These are phyloP conservation scores for Arctopsyche grandis DNA, from an alignment of 1,140 invertebrate genomes.

Conservation along the genomic window DNA sequence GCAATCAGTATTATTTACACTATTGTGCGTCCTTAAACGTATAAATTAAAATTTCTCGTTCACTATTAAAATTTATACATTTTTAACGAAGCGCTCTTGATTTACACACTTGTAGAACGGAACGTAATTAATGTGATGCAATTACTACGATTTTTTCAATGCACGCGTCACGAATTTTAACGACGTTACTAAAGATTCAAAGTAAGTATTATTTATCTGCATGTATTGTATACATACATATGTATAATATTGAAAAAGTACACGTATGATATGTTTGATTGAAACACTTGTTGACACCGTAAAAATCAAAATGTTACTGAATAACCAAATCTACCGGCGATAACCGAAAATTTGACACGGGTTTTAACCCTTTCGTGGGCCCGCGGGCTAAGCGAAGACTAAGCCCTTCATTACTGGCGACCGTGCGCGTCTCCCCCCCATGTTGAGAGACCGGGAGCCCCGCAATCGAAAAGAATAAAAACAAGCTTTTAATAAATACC, in stretches of 20 bases:
- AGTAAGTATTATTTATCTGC: no score
- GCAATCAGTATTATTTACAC: no score
- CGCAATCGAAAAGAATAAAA: slow-evolving; percentile 50
- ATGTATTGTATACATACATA: no score
- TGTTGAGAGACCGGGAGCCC: slow-evolving; percentile 4
- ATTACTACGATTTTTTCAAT: neutral
- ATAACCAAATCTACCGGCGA: neutral
- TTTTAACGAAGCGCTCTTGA: neutral
- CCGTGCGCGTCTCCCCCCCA: slow-evolving; percentile 30
- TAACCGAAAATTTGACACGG: neutral
- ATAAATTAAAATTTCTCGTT: neutral
- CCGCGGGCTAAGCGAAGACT: slow-evolving; percentile 44
- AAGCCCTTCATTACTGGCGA: slow-evolving; percentile 49
- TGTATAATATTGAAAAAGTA: no score
- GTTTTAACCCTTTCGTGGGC: slow-evolving; percentile 45
- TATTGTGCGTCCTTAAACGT: no score
- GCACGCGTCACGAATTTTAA: neutral
- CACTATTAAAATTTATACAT: neutral
- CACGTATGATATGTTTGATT: no score
- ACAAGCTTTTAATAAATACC: slow-evolving; percentile 48
- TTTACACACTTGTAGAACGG: neutral
- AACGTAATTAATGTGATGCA: slow-evolving; percentile 1
- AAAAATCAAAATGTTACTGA: slow-evolving; percentile 41
- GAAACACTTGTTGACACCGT: slow-evolving; percentile 45
- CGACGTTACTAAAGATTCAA: neutral